A percentile compares a stretch with the other conserved stretches of the same genome.
These are phyloP conservation scores for Armadillidium nasatum DNA, from an alignment of 1,140 invertebrate species.

Conservation along the genomic window DNA sequence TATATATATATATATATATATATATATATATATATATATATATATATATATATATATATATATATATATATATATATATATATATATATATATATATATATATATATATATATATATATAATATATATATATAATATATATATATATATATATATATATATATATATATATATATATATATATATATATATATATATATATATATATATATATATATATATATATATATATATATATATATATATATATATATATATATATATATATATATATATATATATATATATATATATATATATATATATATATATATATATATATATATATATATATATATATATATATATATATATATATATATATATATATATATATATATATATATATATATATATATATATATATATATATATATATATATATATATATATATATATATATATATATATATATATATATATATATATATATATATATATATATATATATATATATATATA, in stretches of 20 bases:
- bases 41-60: conserved; percentile 15
- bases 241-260: neutral
- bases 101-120: conserved; percentile 10
- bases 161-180: conserved; percentile 15
- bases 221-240: conserved; percentile 11
- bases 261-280: conserved; percentile 15
- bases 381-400: conserved; percentile 15
- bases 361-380: neutral
- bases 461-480: conserved; percentile 8
- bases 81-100: conserved; percentile 15
- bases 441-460: conserved; percentile 15
- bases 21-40: conserved; percentile 15
- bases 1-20: neutral
- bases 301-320: conserved; percentile 15
- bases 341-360: conserved; percentile 11
- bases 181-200: conserved; percentile 15
- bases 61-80: conserved; percentile 15
- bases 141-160: conserved; percentile 15
- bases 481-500: neutral
- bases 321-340: conserved; percentile 15
- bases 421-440: conserved; percentile 15
- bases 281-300: conserved; percentile 15
- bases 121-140: neutral
- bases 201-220: conserved; percentile 15
- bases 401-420: conserved; percentile 15